Base-by-base conservation (phyloP, 2,797 vertebrate genomes). In the Brachyalestes nurse region DNA sequence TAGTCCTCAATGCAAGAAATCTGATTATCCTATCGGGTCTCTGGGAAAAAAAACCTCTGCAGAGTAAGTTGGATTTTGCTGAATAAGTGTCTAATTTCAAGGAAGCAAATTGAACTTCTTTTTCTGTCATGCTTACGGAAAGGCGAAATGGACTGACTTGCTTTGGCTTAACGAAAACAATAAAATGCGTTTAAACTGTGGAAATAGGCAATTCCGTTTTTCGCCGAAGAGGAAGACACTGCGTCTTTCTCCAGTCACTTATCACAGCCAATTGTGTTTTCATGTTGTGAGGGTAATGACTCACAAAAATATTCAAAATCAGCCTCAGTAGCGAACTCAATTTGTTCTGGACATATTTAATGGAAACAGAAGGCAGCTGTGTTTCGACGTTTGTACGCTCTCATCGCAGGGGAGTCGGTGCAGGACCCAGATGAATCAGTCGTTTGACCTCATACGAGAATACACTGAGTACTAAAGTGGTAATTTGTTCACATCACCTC, bases 161-260 rank as follows among this genome's bases (percentile, higher is more conserved):
- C 58, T 60, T 72, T 66, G 60, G 0, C 25, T 62, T 78, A 83
- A 76, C 61, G 23, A 72, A 77, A 72, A 38, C 40, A 82, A 77
- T 78, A 65, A 72, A 83, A 23, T 25, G 45, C 16, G 6, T 74
- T 47, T 28, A 10, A 61, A 73, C 47, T 75, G 42, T 73, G 55
- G 72, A 81, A 86, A 78, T 38, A 51, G 60, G 19, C n/a, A n/a
- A 76, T 73, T 79, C 38, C 76, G 67, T 70, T 81, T 72, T 70
- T 49, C 13, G 42, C 38, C 28, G 70, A 34, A 40, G 28, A 53
- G 4, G 47, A 79, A 60, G 19, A 61, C 1, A 12, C 23, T n/a
- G 19, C 0, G 40, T 42, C 16, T 61, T 81, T 51, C 40, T 61
- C 64, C 58, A 61, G 25, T 19, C 73, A 55, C 49, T 71, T 34